These are phyloP conservation scores for Aricia artaxerxes DNA, from an alignment of 2,888 invertebrate species.

Conservation along the genomic window DNA sequence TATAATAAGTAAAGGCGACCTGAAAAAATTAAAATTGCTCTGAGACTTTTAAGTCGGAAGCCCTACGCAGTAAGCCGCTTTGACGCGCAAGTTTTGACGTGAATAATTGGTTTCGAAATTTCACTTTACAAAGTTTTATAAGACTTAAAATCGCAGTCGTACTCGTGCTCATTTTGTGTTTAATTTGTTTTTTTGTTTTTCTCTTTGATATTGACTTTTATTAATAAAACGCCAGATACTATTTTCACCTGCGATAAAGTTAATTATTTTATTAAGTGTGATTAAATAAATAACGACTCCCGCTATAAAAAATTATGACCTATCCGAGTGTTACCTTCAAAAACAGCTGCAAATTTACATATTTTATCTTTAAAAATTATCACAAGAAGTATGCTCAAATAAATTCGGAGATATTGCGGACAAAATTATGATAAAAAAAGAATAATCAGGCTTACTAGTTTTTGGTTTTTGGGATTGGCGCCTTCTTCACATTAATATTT, in stretches of 20 bases:
- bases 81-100: slow-evolving; percentile 20
- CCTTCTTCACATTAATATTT: too few relatives aligned
- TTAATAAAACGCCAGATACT: background rate
- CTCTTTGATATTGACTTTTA: background rate
- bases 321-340: background rate
- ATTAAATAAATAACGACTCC: background rate
- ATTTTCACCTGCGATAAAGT: background rate
- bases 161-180: background rate
- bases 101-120: slow-evolving; percentile 30
- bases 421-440: too few relatives aligned
- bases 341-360: slow-evolving; percentile 8
- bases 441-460: too few relatives aligned
- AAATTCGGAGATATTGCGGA: background rate
- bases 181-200: slow-evolving; percentile 3
- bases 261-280: background rate
- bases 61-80: slow-evolving; percentile 29
- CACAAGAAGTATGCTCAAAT: background rate
- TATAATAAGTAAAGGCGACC: slow-evolving; percentile 25
- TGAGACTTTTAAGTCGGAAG: slow-evolving; percentile 13
- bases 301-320: background rate
- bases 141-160: background rate
- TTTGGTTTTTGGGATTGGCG: too few relatives aligned
- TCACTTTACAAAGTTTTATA: slow-evolving; percentile 14
- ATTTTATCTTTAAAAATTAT: background rate
- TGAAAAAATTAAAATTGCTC: slow-evolving; percentile 28